These are phyloP conservation scores for Gadus chalcogrammus DNA, from an alignment of 2,113 vertebrate genomes.

Conservation along the genomic window DNA sequence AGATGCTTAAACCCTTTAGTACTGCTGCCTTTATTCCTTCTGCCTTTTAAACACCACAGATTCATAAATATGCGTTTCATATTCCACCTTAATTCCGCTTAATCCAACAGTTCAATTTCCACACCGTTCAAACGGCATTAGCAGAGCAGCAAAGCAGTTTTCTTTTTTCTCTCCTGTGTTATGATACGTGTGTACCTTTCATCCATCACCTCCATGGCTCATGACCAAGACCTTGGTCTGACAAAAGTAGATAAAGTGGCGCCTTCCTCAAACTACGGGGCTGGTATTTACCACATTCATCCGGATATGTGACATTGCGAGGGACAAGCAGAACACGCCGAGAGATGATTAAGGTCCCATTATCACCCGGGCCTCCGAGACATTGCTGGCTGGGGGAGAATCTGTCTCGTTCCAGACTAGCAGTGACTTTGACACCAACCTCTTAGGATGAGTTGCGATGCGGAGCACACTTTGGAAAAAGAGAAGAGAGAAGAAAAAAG, in stretches of 20 bases:
- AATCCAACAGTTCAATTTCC: conserved; percentile 75
- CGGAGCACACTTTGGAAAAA: conserved; percentile 22
- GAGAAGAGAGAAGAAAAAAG: conserved; percentile 17
- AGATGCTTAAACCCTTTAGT: no score
- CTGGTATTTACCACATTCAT: conserved; percentile 70
- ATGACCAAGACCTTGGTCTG: conserved; percentile 69
- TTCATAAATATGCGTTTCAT: conserved; percentile 67
- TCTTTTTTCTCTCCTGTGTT: conserved; percentile 47
- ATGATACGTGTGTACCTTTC: conserved; percentile 64
- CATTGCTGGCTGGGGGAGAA: conserved; percentile 72
- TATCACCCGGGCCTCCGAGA: conserved; percentile 71
- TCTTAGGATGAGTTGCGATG: conserved; percentile 53
- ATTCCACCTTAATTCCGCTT: conserved; percentile 69
- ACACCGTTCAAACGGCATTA: conserved; percentile 72
- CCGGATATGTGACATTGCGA: conserved; percentile 70
- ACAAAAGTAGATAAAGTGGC: conserved; percentile 69
- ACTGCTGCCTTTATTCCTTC: no score
- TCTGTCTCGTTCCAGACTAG: conserved; percentile 63
- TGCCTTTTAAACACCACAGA: conserved; percentile 46
- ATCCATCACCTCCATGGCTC: conserved; percentile 62
- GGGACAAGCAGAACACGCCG: conserved; percentile 72
- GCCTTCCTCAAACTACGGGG: conserved; percentile 57
- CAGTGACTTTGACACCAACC: conserved; percentile 71
- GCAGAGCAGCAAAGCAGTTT: conserved; percentile 65
- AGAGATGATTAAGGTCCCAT: conserved; percentile 68